These are phyloP conservation scores for Elephantulus edwardii DNA, from an alignment of 2,113 vertebrate genomes.

Conservation along the genomic window DNA sequence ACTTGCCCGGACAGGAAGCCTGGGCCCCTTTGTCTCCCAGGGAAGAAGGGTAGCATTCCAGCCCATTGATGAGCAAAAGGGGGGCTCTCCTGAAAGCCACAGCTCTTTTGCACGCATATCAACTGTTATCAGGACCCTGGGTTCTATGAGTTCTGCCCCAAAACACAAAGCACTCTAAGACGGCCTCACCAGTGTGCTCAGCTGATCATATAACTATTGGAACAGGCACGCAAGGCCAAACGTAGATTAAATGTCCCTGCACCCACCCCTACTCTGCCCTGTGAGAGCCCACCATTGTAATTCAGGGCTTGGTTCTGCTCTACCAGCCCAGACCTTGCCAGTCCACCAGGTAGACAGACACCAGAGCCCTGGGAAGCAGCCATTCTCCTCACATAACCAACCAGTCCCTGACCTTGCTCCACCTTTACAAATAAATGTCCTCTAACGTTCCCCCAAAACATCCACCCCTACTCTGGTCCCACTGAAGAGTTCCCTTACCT, in stretches of 20 bases:
- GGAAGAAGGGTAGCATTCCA: constrained; percentile 39
- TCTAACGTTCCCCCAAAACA: background rate
- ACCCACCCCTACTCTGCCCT: background rate
- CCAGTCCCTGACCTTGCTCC: background rate
- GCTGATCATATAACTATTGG: too few species aligned
- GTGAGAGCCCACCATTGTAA: background rate
- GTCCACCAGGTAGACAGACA: background rate
- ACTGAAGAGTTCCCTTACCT: constrained; percentile 67
- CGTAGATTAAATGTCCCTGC: background rate
- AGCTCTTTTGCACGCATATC: background rate
- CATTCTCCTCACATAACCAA: background rate
- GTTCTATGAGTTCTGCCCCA: background rate
- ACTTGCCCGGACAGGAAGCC: constrained; percentile 67
- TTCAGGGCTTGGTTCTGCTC: background rate
- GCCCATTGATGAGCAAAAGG: constrained; percentile 2
- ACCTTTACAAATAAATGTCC: background rate
- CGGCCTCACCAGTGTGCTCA: background rate
- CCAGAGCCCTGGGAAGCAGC: background rate
- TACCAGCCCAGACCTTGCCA: background rate
- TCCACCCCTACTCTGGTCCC: background rate
- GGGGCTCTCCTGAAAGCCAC: background rate
- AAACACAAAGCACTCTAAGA: background rate
- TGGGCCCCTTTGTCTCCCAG: constrained; percentile 42
- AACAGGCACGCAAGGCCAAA: background rate
- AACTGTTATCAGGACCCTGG: too few species aligned